Conservation (phyloP, 2,113 vertebrate genomes). For the Oceanites oceanicus region DNA sequence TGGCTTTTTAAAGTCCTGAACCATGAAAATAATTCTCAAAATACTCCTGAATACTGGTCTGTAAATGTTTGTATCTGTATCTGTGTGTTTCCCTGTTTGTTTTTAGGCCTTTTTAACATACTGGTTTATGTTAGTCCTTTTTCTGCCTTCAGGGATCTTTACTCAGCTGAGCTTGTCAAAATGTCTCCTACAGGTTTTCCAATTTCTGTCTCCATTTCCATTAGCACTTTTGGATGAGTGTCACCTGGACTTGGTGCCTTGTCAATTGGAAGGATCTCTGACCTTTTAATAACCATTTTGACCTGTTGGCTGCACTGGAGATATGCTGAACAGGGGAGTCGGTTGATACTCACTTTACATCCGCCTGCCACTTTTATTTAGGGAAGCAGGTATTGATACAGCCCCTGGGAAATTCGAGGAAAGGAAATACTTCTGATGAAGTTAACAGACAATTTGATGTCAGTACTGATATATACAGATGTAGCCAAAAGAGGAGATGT, state of each 20-base stretch:
- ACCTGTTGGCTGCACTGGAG: conserved; percentile 6
- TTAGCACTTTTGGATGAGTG: conserved; percentile 58
- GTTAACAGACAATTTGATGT: conserved; percentile 54
- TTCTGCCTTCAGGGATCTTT: not conserved
- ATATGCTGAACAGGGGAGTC: not conserved
- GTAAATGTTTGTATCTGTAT: not conserved
- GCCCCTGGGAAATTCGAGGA: conserved; percentile 36
- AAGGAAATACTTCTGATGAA: conserved; percentile 63
- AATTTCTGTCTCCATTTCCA: conserved; percentile 50
- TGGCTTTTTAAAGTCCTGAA: not conserved
- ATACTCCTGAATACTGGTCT: not conserved
- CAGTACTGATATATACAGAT: conserved; percentile 45
- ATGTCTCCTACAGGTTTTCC: conserved; percentile 42
- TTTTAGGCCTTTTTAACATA: not conserved
- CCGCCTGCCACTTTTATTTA: conserved; percentile 47
- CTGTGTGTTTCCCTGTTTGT: not conserved
- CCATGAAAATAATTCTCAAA: conserved; percentile 7
- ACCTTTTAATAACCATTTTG: conserved; percentile 40
- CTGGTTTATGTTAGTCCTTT: not conserved
- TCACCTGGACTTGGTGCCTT: conserved; percentile 29
- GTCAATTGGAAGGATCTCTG: conserved; percentile 32
- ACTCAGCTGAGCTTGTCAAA: conserved; percentile 42
- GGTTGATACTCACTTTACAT: not conserved
- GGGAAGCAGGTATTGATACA: conserved; percentile 16
- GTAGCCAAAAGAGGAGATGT: not conserved